Percentiles rank a stretch among this genome's conserved stretches.
Conservation (phyloP, 1,140 invertebrate species). For the Procambarus virginalis region DNA sequence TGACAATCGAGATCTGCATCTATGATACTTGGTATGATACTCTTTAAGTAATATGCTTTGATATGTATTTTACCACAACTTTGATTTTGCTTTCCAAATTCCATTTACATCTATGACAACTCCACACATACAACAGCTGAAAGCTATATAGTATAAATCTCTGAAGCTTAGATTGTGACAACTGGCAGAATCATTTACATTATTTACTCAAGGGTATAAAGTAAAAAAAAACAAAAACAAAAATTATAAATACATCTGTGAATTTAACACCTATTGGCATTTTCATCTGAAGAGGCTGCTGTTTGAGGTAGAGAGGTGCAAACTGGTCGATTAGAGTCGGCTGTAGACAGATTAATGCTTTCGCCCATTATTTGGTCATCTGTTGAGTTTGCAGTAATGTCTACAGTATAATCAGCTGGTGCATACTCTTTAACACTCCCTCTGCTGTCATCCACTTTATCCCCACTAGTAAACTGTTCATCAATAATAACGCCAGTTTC, state of each 20-base stretch:
- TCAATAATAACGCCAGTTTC: background rate
- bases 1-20: constrained; percentile 17
- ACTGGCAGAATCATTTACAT: background rate
- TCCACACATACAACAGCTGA: background rate
- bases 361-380: constrained; percentile 25
- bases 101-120: background rate
- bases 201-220: background rate
- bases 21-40: background rate
- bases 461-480: background rate
- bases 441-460: constrained; percentile 1
- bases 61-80: constrained; percentile 37
- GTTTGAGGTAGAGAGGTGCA: constrained; percentile 48
- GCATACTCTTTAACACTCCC: constrained; percentile 7
- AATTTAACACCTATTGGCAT: constrained; percentile 26
- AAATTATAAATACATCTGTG: background rate
- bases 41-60: constrained; percentile 19
- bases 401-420: constrained; percentile 27
- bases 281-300: constrained; percentile 27
- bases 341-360: constrained; percentile 36
- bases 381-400: constrained; percentile 36
- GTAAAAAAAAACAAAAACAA: background rate
- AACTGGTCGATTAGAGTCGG: constrained; percentile 39
- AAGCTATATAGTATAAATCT: background rate
- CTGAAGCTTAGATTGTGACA: background rate
- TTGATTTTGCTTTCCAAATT: background rate